These are phyloP conservation scores for Naja naja DNA, from an alignment of 2,113 vertebrate species.

Conservation along the genomic window DNA sequence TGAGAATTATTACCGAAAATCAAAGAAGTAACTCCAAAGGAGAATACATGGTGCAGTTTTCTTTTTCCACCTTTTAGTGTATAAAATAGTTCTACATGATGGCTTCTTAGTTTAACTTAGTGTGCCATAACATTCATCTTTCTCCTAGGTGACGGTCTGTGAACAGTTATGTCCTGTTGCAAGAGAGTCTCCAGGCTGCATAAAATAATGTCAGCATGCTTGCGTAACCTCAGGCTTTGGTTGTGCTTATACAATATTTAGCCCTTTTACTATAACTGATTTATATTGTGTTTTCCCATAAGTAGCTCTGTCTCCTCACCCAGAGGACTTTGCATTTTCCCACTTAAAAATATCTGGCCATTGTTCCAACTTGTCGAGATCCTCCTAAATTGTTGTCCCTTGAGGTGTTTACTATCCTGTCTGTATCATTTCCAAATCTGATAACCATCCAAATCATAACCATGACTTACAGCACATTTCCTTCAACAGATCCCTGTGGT, in stretches of 20 bases:
- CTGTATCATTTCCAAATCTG: not conserved
- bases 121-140: not conserved
- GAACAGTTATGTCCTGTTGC: not conserved
- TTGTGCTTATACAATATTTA: not conserved
- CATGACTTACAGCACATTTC: not conserved
- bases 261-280: not conserved
- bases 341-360: not conserved
- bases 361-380: not conserved
- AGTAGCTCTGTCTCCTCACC: not conserved
- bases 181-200: not conserved
- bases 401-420: not conserved
- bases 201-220: not conserved
- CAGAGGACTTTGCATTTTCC: not conserved
- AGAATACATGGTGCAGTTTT: too few relatives aligned
- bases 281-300: not conserved
- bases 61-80: too few relatives aligned
- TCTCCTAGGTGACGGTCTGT: not conserved
- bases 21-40: too few relatives aligned
- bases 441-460: not conserved
- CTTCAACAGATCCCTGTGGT: not conserved
- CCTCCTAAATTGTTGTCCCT: not conserved
- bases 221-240: not conserved
- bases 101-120: not conserved
- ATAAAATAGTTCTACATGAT: not conserved
- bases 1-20: too few relatives aligned